These are phyloP conservation scores for Drosophila funebris DNA, from an alignment of 1,140 invertebrate species.

Conservation along the genomic window DNA sequence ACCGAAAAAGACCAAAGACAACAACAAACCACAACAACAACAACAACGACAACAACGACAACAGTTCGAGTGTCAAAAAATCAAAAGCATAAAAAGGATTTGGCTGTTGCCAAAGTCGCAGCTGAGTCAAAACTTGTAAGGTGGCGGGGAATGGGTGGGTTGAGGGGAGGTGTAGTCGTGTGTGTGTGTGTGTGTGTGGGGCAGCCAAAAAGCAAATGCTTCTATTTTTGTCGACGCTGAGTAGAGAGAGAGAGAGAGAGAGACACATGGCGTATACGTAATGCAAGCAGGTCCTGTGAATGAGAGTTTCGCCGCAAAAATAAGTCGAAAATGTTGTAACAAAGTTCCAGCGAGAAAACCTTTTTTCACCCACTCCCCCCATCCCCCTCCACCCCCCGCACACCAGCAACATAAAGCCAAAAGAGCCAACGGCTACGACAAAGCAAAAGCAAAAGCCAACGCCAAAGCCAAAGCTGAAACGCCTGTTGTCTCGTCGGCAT, in stretches of 20 bases:
- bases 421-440: too few relatives aligned
- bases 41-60: slow-evolving; percentile 45
- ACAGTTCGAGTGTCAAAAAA: slow-evolving; percentile 74
- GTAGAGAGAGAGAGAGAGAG: background rate
- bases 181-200: background rate
- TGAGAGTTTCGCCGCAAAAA: slow-evolving; percentile 66
- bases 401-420: background rate
- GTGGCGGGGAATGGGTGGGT: background rate
- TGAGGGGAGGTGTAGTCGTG: background rate
- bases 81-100: slow-evolving; percentile 82
- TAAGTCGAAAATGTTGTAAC: slow-evolving; percentile 68
- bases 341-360: slow-evolving; percentile 71
- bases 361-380: slow-evolving; percentile 59
- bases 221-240: slow-evolving; percentile 65
- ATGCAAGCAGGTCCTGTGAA: slow-evolving; percentile 52
- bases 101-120: slow-evolving; percentile 71
- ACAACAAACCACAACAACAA: slow-evolving; percentile 35
- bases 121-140: slow-evolving; percentile 22
- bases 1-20: too few relatives aligned
- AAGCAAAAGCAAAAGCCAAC: slow-evolving; percentile 3
- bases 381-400: background rate
- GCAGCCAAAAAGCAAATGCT: slow-evolving; percentile 63
- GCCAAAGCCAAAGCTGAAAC: slow-evolving; percentile 56
- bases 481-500: slow-evolving; percentile 80
- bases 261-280: slow-evolving; percentile 66